Base-by-base conservation (phyloP, 2,113 vertebrate species). In the Columba livia region DNA sequence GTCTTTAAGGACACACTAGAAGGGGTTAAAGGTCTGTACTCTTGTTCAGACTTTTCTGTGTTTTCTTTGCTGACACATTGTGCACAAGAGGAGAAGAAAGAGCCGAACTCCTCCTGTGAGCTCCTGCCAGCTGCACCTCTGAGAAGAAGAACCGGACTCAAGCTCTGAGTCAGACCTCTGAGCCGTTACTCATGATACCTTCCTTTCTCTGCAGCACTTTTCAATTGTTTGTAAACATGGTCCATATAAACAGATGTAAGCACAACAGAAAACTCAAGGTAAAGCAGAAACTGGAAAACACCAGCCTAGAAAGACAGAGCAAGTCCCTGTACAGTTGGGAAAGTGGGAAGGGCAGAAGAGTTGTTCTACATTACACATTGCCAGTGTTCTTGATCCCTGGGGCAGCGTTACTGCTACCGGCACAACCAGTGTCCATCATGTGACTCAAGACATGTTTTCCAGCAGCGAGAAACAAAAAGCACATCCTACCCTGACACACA, bases 221-320 rank as follows among this genome's bases (percentile, higher is more conserved):
- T 4, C 0, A 1, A 23, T 2, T 10, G 18, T 61, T 29, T 23
- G 21, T n/a, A 51, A 40, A 9, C 2, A 0, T 2, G 9, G 53
- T 4, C 15, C n/a, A 6, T 1, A 5, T 10, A 4, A 42, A n/a
- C 1, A 47, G 6, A 2, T 5, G 11, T 19, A 54, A 31, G 15
- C 20, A 7, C 28, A 61, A 51, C 12, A 53, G 58, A 0, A 5
- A 40, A 28, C 28, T 26, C 15, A n/a, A 58, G 11, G 25, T 16
- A 36, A 54, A 53, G 62, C 18, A 62, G 24, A 56, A 38, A 42
- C 57, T 0, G 3, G 40, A n/a, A 79, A 90, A 58, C 1, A 25
- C 3, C 53, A 62, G 42, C 10, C 15, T 51, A 60, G 77, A 58
- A 65, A 86, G 54, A 54, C 50, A 85, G 34, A 71, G 32, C 47